Percentiles rank a stretch among this genome's conserved stretches.
phyloP scores from a whole-genome alignment of 2,113 vertebrate genomes.

The Mohoua ochrocephala region DNA sequence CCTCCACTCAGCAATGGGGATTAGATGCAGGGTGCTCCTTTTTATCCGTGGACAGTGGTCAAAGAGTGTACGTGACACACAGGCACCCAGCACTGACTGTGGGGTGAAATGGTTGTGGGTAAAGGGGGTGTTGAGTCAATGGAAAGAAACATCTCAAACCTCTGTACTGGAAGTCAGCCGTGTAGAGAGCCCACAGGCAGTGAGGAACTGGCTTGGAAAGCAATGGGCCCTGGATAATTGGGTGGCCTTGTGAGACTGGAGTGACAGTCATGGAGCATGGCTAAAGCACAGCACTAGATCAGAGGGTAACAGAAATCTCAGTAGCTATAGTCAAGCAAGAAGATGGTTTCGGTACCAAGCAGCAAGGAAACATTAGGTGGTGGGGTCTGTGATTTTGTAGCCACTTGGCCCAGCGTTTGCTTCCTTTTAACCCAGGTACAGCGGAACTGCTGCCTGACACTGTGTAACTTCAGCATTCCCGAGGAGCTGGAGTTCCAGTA shows the following conservation, averaged over 20 bases:
- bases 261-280: accelerated
- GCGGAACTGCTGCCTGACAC: constrained; percentile 94
- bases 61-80: background rate
- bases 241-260: background rate
- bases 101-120: background rate
- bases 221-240: background rate
- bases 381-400: background rate
- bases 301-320: background rate
- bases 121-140: accelerated
- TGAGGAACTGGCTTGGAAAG: background rate
- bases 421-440: constrained; percentile 80
- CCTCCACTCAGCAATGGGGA: background rate
- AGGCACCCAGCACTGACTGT: background rate
- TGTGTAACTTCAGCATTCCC: constrained; percentile 97
- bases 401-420: background rate
- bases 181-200: background rate
- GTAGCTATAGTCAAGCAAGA: background rate
- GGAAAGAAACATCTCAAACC: background rate
- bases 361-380: background rate
- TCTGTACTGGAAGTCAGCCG: background rate
- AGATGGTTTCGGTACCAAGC: background rate
- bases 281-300: background rate
- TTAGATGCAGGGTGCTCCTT: background rate
- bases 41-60: background rate
- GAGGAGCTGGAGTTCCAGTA: constrained; percentile 99